phyloP scores from a whole-genome alignment of 2,888 invertebrate genomes.

The Epinotia ramella region DNA sequence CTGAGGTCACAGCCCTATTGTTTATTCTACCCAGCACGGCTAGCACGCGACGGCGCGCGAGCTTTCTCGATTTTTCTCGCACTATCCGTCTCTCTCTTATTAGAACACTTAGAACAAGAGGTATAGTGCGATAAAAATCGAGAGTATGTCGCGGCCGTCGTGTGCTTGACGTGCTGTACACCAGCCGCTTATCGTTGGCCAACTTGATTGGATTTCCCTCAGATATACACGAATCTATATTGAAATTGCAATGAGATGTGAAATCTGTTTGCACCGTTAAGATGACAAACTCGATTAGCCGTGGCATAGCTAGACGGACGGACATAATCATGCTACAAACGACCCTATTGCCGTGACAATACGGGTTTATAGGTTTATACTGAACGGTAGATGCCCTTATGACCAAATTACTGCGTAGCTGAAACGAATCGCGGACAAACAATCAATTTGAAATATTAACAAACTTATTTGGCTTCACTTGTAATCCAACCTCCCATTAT shows the following conservation, averaged over 20 bases:
- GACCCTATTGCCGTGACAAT: not conserved
- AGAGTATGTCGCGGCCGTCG: too few relatives aligned
- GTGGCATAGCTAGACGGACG: conserved; percentile 4
- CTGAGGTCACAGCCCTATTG: not conserved
- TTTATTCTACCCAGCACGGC: not conserved
- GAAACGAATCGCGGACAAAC: conserved; percentile 22
- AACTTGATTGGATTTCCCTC: conserved; percentile 5
- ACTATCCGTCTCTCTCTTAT: too few relatives aligned
- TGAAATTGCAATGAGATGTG: conserved; percentile 3
- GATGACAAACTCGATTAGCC: conserved; percentile 8
- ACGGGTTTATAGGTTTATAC: not conserved
- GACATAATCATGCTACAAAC: not conserved
- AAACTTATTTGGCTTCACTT: conserved; percentile 13
- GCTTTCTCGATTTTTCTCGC: too few relatives aligned
- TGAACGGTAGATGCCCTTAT: not conserved
- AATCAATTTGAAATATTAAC: conserved; percentile 16
- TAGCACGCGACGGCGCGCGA: too few relatives aligned
- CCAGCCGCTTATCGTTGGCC: conserved; percentile 3
- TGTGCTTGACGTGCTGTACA: too few relatives aligned
- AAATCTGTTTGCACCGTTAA: conserved; percentile 21
- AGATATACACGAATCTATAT: conserved; percentile 3
- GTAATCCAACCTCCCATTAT: conserved; percentile 6
- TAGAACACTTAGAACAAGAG: too few relatives aligned
- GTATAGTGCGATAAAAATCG: too few relatives aligned
- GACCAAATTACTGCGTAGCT: conserved; percentile 22